A percentile compares a stretch with the other conserved stretches of the same genome.
Evolutionary conservation across 2,888 invertebrate species (phyloP).

Genomic region (Cataglyphis livida): DNA sequence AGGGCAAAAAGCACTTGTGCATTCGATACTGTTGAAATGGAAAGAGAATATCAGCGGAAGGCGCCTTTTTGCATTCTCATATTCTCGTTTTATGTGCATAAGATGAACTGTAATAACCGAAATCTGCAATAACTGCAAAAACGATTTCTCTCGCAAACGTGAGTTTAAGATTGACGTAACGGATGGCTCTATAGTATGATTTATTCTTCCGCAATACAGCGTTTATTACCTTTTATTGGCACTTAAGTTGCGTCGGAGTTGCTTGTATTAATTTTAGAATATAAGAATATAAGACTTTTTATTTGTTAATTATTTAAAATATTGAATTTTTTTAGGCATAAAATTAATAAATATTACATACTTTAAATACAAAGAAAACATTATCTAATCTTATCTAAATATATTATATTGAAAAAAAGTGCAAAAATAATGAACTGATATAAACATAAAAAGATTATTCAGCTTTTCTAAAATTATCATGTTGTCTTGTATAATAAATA

Average conservation of each 20-base stretch:
- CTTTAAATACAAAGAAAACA: neutral
- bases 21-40: slow-evolving; percentile 66
- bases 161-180: slow-evolving; percentile 19
- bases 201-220: slow-evolving; percentile 9
- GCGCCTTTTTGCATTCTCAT: slow-evolving; percentile 59
- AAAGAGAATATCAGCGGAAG: slow-evolving; percentile 65
- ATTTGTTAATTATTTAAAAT: neutral
- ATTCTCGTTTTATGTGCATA: slow-evolving; percentile 3
- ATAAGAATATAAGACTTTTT: neutral
- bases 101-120: slow-evolving; percentile 27
- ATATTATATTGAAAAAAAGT: neutral
- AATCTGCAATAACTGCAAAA: slow-evolving; percentile 25
- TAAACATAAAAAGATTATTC: too few relatives aligned
- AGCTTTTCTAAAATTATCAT: neutral
- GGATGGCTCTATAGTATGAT: neutral
- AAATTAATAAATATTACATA: neutral
- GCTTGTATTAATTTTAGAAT: slow-evolving; percentile 9
- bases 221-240: slow-evolving; percentile 26
- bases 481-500: neutral
- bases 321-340: neutral
- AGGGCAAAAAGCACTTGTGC: slow-evolving; percentile 66
- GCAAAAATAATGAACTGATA: too few relatives aligned
- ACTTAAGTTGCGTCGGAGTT: slow-evolving; percentile 8
- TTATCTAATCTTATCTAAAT: neutral
- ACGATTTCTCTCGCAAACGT: slow-evolving; percentile 1